Conservation (phyloP, 2,113 vertebrate genomes). For the Laticauda colubrina region DNA sequence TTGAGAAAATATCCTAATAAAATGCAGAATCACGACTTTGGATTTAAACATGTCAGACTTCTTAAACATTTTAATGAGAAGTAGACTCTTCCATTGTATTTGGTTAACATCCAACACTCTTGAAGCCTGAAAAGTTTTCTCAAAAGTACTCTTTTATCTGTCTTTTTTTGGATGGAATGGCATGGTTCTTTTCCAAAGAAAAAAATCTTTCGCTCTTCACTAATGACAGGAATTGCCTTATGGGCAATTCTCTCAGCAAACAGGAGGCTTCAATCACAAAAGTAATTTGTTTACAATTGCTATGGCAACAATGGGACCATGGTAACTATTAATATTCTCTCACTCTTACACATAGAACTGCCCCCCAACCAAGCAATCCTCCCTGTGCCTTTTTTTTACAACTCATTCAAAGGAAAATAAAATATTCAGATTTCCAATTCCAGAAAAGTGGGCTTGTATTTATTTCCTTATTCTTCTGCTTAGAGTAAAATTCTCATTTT, state of each 20-base stretch:
- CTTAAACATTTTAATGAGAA: constrained; percentile 16
- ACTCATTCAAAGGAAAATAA: constrained; percentile 4
- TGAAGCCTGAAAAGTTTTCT: background rate
- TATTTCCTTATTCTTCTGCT: constrained; percentile 8
- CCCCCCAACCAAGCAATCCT: background rate
- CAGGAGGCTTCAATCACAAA: constrained; percentile 25
- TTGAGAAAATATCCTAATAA: background rate
- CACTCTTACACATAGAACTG: background rate
- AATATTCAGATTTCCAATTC: constrained; percentile 28
- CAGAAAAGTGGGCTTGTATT: constrained; percentile 27
- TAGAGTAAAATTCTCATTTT: background rate
- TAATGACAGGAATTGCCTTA: constrained; percentile 32
- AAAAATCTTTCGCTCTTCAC: background rate
- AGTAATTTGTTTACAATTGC: constrained; percentile 61
- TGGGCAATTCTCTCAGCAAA: constrained; percentile 30
- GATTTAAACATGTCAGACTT: background rate
- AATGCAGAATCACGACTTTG: background rate
- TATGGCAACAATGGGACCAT: constrained; percentile 50
- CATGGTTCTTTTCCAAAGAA: background rate
- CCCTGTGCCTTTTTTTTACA: background rate
- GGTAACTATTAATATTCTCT: constrained; percentile 44
- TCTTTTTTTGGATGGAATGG: background rate
- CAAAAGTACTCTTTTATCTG: constrained; percentile 13
- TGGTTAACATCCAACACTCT: background rate
- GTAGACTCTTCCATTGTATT: background rate